Percentiles rank a stretch among this genome's conserved stretches.
Conservation (phyloP, 2,888 invertebrate species). For the Pasiphila rectangulata region DNA sequence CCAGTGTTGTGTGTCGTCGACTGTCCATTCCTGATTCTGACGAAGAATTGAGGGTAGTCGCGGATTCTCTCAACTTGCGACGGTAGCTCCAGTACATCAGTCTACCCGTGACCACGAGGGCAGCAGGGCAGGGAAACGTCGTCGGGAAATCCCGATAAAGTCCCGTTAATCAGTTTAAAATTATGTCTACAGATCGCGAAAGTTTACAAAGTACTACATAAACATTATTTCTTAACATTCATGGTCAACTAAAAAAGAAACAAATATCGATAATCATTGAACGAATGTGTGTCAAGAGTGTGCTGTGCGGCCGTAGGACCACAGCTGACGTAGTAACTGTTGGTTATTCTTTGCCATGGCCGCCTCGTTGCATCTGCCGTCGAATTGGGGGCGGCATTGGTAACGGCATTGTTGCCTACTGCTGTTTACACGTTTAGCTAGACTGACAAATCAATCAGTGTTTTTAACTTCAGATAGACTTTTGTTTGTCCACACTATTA, state of each 20-base stretch:
- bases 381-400: conserved; percentile 56
- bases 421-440: conserved; percentile 38
- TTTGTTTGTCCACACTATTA: no score
- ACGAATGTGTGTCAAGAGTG: conserved; percentile 75
- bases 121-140: no score
- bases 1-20: no score
- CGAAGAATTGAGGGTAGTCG: no score
- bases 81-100: no score
- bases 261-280: conserved; percentile 66
- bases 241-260: conserved; percentile 48
- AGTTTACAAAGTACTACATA: conserved; percentile 28
- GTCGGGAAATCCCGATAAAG: no score
- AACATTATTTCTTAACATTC: conserved; percentile 35
- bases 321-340: conserved; percentile 22
- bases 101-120: no score
- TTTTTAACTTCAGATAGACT: background rate
- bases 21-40: no score
- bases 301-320: conserved; percentile 41
- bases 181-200: no score
- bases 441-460: background rate
- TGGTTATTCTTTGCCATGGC: conserved; percentile 22
- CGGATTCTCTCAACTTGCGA: no score
- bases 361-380: conserved; percentile 51
- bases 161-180: no score
- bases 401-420: conserved; percentile 46